phyloP scores from a whole-genome alignment of 2,888 invertebrate genomes.

The Dicranocentrus wangi region DNA sequence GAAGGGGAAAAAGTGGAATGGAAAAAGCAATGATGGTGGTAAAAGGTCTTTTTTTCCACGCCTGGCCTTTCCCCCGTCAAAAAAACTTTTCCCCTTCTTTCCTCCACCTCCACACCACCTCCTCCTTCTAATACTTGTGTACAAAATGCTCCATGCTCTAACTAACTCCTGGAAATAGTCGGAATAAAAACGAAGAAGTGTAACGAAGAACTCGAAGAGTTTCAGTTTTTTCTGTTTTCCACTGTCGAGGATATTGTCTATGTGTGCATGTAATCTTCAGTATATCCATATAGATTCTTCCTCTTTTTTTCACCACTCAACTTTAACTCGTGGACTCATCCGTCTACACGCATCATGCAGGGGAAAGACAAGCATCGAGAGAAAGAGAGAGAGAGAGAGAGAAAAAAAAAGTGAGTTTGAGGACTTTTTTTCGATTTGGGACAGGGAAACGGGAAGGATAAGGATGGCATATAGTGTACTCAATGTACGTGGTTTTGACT shows the following conservation, averaged over 20 bases:
- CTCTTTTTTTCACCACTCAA: slow-evolving; percentile 39
- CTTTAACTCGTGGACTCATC: slow-evolving; percentile 44
- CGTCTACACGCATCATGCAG: slow-evolving; percentile 46
- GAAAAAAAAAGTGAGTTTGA: slow-evolving; percentile 42
- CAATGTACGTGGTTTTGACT: slow-evolving; percentile 56
- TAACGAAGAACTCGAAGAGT: slow-evolving; percentile 36
- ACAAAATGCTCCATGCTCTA: slow-evolving; percentile 8
- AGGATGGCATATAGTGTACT: too few relatives aligned
- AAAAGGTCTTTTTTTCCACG: slow-evolving; percentile 41
- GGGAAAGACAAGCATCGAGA: slow-evolving; percentile 38
- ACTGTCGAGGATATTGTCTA: too few relatives aligned
- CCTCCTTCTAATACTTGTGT: slow-evolving; percentile 5
- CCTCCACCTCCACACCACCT: slow-evolving; percentile 20
- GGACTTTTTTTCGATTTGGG: slow-evolving; percentile 51
- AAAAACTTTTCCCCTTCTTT: slow-evolving; percentile 30
- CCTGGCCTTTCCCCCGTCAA: slow-evolving; percentile 41
- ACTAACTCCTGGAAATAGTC: slow-evolving; percentile 16
- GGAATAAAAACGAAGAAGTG: slow-evolving; percentile 43
- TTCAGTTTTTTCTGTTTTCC: too few relatives aligned
- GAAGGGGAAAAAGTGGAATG: slow-evolving; percentile 20
- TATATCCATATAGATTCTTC: slow-evolving; percentile 25
- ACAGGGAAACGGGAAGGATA: slow-evolving; percentile 22
- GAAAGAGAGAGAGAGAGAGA: too few relatives aligned
- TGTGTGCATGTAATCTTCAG: too few relatives aligned
- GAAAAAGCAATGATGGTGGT: slow-evolving; percentile 10